A percentile compares a stretch with the other conserved stretches of the same genome.
Conservation (phyloP, 2,797 vertebrate genomes). For the Hirundo rustica region DNA sequence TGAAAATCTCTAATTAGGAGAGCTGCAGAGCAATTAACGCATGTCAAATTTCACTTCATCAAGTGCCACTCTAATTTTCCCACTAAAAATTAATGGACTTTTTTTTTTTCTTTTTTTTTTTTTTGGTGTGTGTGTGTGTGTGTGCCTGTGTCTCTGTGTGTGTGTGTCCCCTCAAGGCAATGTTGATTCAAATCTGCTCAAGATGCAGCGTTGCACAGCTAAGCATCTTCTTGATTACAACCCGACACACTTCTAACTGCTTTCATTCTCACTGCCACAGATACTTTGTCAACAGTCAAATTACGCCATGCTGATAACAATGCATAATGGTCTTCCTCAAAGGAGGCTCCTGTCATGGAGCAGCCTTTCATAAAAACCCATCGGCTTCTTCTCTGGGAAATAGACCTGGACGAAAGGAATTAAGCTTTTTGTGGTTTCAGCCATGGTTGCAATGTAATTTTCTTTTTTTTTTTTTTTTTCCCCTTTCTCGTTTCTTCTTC, state of each 20-base stretch:
- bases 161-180: conserved; percentile 81
- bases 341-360: conserved; percentile 72
- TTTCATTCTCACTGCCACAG: conserved; percentile 82
- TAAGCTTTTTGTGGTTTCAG: conserved; percentile 51
- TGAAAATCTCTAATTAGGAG: conserved; percentile 95
- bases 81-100: conserved; percentile 87
- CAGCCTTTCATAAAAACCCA: conserved; percentile 71
- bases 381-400: conserved; percentile 61
- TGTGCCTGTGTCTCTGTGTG: conserved; percentile 23
- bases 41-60: conserved; percentile 96
- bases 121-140: background rate
- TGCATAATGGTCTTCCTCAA: conserved; percentile 79
- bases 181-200: conserved; percentile 86
- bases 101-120: conserved; percentile 1
- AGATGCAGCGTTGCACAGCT: conserved; percentile 85
- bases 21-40: conserved; percentile 95
- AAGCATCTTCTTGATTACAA: conserved; percentile 88
- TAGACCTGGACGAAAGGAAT: conserved; percentile 23
- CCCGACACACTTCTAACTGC: conserved; percentile 82
- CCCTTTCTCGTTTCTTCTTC: background rate
- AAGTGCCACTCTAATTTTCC: conserved; percentile 94
- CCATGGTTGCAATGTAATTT: conserved; percentile 2
- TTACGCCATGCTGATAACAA: conserved; percentile 83
- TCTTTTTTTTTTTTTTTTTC: background rate
- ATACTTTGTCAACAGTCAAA: conserved; percentile 86